Percentiles rank a stretch among this genome's conserved stretches.
phyloP scores from a whole-genome alignment of 2,113 vertebrate genomes.

The Tiliqua scincoides region DNA sequence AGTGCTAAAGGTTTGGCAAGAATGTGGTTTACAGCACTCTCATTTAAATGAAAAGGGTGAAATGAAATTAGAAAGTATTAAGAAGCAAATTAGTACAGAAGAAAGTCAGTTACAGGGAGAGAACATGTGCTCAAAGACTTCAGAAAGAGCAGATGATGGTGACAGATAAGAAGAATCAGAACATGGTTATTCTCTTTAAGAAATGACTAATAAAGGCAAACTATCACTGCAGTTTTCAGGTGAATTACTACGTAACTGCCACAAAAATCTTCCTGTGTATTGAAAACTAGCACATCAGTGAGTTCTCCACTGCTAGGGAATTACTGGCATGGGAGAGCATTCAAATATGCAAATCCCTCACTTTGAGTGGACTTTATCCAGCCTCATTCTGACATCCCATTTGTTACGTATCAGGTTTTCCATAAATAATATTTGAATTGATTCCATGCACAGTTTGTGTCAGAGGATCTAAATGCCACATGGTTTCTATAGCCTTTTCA shows the following conservation, averaged over 20 bases:
- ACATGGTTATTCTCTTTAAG: background rate
- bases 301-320: background rate
- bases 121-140: background rate
- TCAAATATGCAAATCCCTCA: background rate
- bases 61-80: background rate
- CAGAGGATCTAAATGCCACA: slow-evolving; percentile 5
- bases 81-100: background rate
- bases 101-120: background rate
- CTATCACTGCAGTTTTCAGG: background rate
- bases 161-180: background rate
- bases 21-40: background rate
- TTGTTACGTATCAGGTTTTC: background rate
- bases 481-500: background rate
- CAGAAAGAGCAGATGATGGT: background rate
- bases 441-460: background rate
- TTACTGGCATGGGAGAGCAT: background rate
- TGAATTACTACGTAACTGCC: background rate
- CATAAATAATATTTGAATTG: background rate
- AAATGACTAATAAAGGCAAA: background rate
- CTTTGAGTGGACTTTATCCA: background rate
- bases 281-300: background rate
- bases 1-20: no score
- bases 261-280: background rate
- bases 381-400: background rate
- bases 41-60: background rate